phyloP scores from a whole-genome alignment of 2,113 vertebrate species.

The Eudyptes chrysolophus region DNA sequence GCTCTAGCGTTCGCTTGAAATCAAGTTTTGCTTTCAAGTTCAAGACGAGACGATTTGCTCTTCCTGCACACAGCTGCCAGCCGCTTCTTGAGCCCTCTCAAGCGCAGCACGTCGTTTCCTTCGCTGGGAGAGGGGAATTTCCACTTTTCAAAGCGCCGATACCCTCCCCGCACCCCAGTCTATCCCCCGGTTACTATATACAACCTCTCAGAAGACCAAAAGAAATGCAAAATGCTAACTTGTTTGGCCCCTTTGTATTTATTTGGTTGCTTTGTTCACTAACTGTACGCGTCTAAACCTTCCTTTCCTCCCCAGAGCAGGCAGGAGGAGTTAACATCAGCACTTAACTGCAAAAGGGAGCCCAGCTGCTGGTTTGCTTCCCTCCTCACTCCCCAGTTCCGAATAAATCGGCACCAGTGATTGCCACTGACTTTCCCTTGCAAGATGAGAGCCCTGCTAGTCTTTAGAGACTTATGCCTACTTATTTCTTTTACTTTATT shows the following conservation, averaged over 20 bases:
- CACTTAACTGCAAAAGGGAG: not conserved
- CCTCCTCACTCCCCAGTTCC: not conserved
- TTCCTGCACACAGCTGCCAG: conserved; percentile 35
- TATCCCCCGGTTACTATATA: not conserved
- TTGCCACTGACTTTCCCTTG: not conserved
- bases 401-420: not conserved
- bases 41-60: not conserved
- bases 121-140: not conserved
- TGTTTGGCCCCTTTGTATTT: not conserved
- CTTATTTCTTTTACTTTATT: not conserved
- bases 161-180: not conserved
- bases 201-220: not conserved
- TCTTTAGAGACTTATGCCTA: not conserved
- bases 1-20: not conserved
- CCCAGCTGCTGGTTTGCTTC: not conserved
- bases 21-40: conserved; percentile 38
- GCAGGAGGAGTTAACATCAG: not conserved
- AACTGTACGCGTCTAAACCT: not conserved
- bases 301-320: not conserved
- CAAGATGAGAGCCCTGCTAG: not conserved
- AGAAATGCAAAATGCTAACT: rapidly evolving
- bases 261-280: not conserved
- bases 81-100: not conserved
- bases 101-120: not conserved
- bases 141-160: not conserved